Evolutionary conservation across 2,888 invertebrate genomes (phyloP).

Genomic region (Cheilosia variabilis): DNA sequence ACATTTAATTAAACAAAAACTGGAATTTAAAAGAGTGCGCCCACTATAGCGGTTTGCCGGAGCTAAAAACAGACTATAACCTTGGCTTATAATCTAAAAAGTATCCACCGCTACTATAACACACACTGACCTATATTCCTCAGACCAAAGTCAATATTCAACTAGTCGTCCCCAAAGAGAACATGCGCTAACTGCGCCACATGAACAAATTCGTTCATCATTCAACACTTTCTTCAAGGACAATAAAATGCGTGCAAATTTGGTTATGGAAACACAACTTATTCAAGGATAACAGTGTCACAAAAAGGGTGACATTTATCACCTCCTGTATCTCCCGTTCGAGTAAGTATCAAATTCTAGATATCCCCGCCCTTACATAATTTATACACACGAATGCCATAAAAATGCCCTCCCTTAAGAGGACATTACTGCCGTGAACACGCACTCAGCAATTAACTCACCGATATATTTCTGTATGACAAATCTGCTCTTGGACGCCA

Average conservation of each 20-base stretch:
- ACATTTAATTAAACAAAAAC: too few species aligned
- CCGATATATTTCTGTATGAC: constrained; percentile 98
- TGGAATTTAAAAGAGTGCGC: too few species aligned
- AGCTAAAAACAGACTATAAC: background rate
- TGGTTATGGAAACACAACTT: background rate
- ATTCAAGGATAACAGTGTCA: background rate
- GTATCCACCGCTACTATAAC: background rate
- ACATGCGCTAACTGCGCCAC: background rate
- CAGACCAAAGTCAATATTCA: background rate
- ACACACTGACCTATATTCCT: background rate
- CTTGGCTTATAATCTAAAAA: background rate
- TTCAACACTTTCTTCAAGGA: constrained; percentile 4
- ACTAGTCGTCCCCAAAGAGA: background rate
- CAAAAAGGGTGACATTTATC: background rate
- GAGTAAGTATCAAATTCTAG: too few species aligned
- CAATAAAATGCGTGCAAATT: constrained; percentile 3
- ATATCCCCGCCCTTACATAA: too few species aligned
- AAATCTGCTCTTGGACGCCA: constrained; percentile 89
- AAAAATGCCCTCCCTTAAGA: too few species aligned
- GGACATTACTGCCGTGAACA: background rate
- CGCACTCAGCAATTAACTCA: constrained; percentile 82
- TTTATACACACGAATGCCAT: too few species aligned
- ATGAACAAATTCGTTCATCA: background rate
- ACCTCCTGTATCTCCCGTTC: too few species aligned
- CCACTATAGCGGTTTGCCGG: too few species aligned